A percentile compares a stretch with the other conserved stretches of the same genome.
Conservation (phyloP, 2,113 vertebrate species). For the Machaerirhynchus nigripectus region DNA sequence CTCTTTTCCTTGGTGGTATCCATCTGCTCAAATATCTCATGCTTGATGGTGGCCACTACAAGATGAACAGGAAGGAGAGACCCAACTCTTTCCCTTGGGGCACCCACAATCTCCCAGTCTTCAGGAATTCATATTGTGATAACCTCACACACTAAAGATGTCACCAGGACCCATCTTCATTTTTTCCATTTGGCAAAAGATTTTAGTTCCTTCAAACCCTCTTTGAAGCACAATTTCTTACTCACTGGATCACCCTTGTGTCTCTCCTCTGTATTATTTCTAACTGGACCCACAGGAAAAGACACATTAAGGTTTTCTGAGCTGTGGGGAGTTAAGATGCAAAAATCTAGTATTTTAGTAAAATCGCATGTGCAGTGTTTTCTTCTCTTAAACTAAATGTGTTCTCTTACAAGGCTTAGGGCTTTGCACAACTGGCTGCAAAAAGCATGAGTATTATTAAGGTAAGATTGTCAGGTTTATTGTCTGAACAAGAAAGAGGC, state of each 20-base stretch:
- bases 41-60: rapidly evolving
- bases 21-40: neutral
- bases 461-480: neutral
- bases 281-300: neutral
- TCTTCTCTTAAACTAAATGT: neutral
- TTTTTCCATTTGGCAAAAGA: neutral
- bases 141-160: neutral
- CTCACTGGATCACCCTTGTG: neutral
- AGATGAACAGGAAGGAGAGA: neutral
- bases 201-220: rapidly evolving
- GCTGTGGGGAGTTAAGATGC: neutral
- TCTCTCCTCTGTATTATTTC: neutral
- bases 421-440: neutral
- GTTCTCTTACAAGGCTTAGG: neutral
- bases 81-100: neutral
- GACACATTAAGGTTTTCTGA: neutral
- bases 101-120: neutral
- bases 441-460: neutral
- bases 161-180: neutral
- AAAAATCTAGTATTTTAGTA: neutral
- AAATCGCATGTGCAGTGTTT: rapidly evolving
- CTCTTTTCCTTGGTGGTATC: neutral
- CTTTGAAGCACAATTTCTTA: neutral
- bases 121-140: neutral
- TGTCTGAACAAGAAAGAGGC: neutral